Conservation (phyloP, 2,113 vertebrate species). For the Chamaetylas fuelleborni region DNA sequence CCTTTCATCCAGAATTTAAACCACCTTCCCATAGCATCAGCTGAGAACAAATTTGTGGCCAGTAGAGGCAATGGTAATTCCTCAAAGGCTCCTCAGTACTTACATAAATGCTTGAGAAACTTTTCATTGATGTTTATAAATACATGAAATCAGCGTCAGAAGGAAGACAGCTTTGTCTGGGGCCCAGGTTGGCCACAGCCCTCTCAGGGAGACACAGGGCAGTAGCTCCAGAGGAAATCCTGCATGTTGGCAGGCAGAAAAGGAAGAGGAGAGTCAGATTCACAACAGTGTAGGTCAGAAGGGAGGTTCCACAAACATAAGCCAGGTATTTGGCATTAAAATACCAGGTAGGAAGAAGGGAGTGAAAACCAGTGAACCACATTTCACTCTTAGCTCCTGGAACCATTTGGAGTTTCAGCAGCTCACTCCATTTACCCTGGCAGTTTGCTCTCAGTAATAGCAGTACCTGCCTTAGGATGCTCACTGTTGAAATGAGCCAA, state of each 20-base stretch:
- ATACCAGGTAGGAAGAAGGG: background rate
- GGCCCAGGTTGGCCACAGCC: background rate
- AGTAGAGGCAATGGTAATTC: background rate
- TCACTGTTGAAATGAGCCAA: background rate
- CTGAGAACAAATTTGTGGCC: background rate
- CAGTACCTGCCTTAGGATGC: background rate
- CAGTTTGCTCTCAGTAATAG: background rate
- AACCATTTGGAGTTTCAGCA: background rate
- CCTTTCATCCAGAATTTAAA: background rate
- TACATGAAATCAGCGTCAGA: background rate
- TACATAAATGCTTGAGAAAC: background rate
- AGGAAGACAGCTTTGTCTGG: background rate
- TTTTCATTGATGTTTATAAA: background rate
- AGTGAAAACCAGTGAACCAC: background rate
- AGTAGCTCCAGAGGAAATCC: background rate
- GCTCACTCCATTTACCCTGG: background rate
- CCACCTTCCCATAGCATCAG: background rate
- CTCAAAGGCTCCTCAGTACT: background rate
- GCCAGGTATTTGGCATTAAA: background rate
- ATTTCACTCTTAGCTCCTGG: background rate
- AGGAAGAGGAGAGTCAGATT: background rate
- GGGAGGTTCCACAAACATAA: background rate
- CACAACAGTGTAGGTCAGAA: background rate
- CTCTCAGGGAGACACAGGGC: background rate
- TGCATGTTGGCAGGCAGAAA: background rate